phyloP scores from a whole-genome alignment of 53 echinoderm and acorn worm species.

The Patiria pectinifera region DNA sequence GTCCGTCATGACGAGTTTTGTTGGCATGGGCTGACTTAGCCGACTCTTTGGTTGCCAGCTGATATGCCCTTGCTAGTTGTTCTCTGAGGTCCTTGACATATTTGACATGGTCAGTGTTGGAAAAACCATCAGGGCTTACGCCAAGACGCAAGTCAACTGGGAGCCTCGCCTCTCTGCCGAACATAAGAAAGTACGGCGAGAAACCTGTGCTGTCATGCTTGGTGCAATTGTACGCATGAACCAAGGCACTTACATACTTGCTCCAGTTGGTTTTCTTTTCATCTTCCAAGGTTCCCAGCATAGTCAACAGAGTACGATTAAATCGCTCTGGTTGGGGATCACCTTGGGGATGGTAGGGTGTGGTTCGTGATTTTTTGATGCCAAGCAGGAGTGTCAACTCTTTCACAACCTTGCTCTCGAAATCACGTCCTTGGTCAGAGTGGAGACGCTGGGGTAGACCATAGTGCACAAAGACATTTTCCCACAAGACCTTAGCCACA shows the following conservation, averaged over 20 bases:
- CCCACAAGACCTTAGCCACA: slow-evolving; percentile 61
- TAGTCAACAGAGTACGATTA: slow-evolving; percentile 65
- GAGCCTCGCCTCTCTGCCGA: slow-evolving; percentile 51
- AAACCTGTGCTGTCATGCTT: slow-evolving; percentile 35
- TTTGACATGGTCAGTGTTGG: slow-evolving; percentile 24
- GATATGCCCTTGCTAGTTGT: slow-evolving; percentile 57
- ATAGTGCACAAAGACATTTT: slow-evolving; percentile 20
- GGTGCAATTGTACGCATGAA: slow-evolving; percentile 59
- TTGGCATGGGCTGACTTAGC: slow-evolving; percentile 31
- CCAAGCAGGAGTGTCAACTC: slow-evolving; percentile 61
- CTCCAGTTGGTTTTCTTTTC: slow-evolving; percentile 67
- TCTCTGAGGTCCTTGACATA: slow-evolving; percentile 55
- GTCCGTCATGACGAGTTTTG: slow-evolving; percentile 34
- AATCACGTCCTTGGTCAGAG: background rate
- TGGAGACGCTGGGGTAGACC: slow-evolving; percentile 46
- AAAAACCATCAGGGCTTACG: slow-evolving; percentile 13
- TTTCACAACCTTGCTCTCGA: background rate
- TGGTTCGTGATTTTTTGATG: slow-evolving; percentile 52
- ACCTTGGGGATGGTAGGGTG: slow-evolving; percentile 65
- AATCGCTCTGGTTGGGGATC: slow-evolving; percentile 75
- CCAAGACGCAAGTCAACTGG: slow-evolving; percentile 31
- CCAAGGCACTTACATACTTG: slow-evolving; percentile 65
- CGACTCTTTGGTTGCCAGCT: slow-evolving; percentile 41
- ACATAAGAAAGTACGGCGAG: slow-evolving; percentile 66
- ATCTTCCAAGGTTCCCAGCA: slow-evolving; percentile 72